Base-by-base conservation (phyloP, 2,113 vertebrate genomes). In the Rhea pennata region DNA sequence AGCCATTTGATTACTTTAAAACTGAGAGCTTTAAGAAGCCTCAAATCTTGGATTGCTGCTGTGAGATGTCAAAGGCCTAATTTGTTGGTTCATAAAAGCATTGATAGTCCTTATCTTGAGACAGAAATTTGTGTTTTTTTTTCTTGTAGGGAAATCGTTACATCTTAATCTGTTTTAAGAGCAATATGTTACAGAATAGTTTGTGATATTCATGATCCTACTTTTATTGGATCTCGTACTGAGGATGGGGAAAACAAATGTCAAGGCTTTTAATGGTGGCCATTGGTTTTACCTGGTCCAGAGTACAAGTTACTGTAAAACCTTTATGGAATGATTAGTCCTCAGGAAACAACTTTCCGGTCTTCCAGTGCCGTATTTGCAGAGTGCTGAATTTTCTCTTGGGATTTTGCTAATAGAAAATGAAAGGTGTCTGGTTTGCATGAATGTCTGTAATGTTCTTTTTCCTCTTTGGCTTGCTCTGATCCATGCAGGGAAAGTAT, bases 1-100 rank as follows among this genome's bases (percentile, higher is more conserved):
- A 93, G 77, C 74, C 80, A 31, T 96, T 96, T 88, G 93, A 96
- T 95, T 94, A 85, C 90, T 96, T 88, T 65, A 66, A 96, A 95
- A 89, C 69, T 96, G 75, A 74, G 67, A 94, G 93, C 86, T 92
- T 95, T 93, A 48, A 94, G 84, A 69, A 91, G 61, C 64, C 76
- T 82, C 76, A 48, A 42, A 56, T 81, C 93, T 93, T 96, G 89
- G 90, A 93, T 90, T 50, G 0, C 67, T 91, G 74, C 93, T 91
- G 73, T 66, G 89, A 92, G 84, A 84, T 84, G 87, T 67, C 84
- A 86, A 64, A 87, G 70, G 74, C 84, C 71, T 84, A 33, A 70
- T 92, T 89, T 89, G 58, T 92, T 94, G 19, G 56, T 92, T 80
- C 71, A 80, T 81, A 66, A 83, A 96, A 92, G 70, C 67, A 83